Evolutionary conservation across 2,888 invertebrate species (phyloP), one percentile per base, ranked within the genome.

Genomic region (Pyrrhia umbra): DNA sequence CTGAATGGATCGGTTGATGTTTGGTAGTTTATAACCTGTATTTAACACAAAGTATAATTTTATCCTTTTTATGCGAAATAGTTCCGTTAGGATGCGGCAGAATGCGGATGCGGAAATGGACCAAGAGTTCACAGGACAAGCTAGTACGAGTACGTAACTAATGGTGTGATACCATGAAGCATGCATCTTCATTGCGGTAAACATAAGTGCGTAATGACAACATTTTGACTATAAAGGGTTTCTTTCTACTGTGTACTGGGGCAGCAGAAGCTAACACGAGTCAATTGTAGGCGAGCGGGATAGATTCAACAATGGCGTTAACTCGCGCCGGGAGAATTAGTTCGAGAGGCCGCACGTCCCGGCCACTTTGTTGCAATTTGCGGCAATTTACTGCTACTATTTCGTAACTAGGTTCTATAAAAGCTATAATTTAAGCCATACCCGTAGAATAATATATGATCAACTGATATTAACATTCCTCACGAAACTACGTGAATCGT

Each of bases 281-380:
- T 85, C 84, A 78, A 88, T 86, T 85, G 83, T 79, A 81, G 81
- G 73, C 79, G 52, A 75, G 65, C 61, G 77, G 74, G 63, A 77
- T 77, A 62, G 72, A 58, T 63, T 56, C 79, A 58, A 89, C 88
- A 88, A 88, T 85, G 72, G 85, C 80, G 85, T 84, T 84, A 86
- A 90, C 88, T 88, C 85, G 88, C 84, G 80, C 79, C 81, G 70
- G 80, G 86, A 83, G 86, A 88, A 89, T 89, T 88, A 88, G 85
- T 85, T 71, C 65, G 82, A 81, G 83, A 77, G 82, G 77, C 79
- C 79, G 80, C 79, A 68, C 84, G 83, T 77, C 80, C 84, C 77
- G 66, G 79, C 84, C 88, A 88, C 88, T 91, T 89, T 86, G 87
- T 87, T 88, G 89, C 90, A 89, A 91, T 91, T 90, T 89, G 85